A percentile compares a stretch with the other conserved stretches of the same genome.
Evolutionary conservation across 1,140 invertebrate genomes (phyloP).

Genomic region (Teleogryllus occipitalis): DNA sequence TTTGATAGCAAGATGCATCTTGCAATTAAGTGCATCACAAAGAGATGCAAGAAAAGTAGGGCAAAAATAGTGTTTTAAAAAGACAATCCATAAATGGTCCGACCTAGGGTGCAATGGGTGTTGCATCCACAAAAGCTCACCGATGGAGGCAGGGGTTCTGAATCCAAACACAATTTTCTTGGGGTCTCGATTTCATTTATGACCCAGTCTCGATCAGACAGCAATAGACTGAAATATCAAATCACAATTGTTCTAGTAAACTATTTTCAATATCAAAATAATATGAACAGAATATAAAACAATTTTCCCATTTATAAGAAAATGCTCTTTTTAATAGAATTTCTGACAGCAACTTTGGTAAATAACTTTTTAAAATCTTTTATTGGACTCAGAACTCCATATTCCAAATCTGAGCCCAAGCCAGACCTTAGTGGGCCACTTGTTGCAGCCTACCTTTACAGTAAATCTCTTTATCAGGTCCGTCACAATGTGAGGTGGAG

Average conservation of each 20-base stretch:
- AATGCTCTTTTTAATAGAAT: too few species aligned
- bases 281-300: background rate
- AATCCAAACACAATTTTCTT: background rate
- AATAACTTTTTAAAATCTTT: background rate
- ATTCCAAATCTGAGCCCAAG: background rate
- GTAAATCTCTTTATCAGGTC: constrained; percentile 85
- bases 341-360: too few species aligned
- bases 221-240: background rate
- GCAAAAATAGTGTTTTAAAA: background rate
- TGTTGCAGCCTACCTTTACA: constrained; percentile 66
- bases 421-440: background rate
- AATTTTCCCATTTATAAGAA: too few species aligned
- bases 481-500: constrained; percentile 87
- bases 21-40: background rate
- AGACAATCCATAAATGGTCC: background rate
- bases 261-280: background rate
- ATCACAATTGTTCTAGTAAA: background rate
- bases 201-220: background rate
- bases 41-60: background rate
- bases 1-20: background rate
- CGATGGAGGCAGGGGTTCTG: background rate
- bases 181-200: background rate
- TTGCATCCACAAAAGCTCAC: background rate
- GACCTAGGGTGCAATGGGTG: background rate
- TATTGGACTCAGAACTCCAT: background rate